Conservation (phyloP, 2,113 vertebrate genomes). For the Typhlomys cinereus region DNA sequence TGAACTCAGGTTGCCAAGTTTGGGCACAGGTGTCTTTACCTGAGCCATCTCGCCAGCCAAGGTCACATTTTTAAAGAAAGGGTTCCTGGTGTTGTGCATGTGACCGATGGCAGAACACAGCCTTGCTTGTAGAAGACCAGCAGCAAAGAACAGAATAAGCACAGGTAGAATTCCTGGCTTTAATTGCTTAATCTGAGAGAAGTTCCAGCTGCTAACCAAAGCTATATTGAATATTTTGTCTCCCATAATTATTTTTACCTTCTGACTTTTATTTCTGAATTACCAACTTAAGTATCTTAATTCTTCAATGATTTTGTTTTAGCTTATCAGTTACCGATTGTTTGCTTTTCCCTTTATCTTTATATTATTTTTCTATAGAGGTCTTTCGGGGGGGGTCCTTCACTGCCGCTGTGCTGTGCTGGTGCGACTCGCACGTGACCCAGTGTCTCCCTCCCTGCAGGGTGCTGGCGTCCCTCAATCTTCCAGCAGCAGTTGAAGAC, state of each 20-base stretch:
- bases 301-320: constrained; percentile 24
- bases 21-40: no score
- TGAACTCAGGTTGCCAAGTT: no score
- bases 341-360: neutral
- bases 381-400: neutral
- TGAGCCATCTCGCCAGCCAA: no score
- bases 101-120: no score
- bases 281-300: constrained; percentile 32
- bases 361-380: constrained; percentile 24
- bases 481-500: constrained; percentile 97
- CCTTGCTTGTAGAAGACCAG: no score
- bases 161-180: neutral
- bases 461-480: constrained; percentile 97
- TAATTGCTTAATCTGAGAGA: neutral
- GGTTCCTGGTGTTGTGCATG: no score
- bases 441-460: constrained; percentile 79
- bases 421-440: constrained; percentile 11
- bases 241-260: neutral
- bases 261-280: constrained; percentile 50
- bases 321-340: neutral
- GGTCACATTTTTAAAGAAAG: no score
- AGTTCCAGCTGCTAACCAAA: neutral
- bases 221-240: neutral
- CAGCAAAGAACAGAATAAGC: no score
- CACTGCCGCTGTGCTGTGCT: no score